A percentile compares a stretch with the other conserved stretches of the same genome.
Evolutionary conservation across 2,113 vertebrate species (phyloP).

Genomic region (Neolamprologus ventralis): DNA sequence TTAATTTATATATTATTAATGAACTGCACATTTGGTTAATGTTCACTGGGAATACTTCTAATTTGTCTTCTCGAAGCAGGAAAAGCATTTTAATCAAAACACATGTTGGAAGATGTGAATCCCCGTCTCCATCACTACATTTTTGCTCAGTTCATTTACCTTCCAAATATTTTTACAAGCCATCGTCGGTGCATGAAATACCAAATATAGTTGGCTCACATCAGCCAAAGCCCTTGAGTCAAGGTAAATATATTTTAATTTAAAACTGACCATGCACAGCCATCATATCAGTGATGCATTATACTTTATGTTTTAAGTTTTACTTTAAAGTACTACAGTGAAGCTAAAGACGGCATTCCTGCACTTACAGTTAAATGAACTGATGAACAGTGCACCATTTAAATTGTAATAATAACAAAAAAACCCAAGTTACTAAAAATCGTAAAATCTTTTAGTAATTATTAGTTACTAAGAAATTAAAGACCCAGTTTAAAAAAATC

Average conservation of each 20-base stretch:
- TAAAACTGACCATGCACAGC: background rate
- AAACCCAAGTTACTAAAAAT: background rate
- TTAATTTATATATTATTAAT: background rate
- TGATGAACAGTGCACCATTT: background rate
- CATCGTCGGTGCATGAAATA: background rate
- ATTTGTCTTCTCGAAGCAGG: background rate
- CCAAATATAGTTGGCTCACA: background rate
- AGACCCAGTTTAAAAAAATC: background rate
- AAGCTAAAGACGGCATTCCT: background rate
- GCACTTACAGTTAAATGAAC: background rate
- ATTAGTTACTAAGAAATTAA: background rate
- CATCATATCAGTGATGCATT: background rate
- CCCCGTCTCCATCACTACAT: background rate
- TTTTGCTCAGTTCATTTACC: background rate
- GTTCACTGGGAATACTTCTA: background rate
- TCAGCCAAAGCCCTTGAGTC: background rate
- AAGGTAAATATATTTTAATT: background rate
- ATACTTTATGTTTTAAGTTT: background rate
- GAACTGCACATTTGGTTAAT: background rate
- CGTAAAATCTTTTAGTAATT: background rate
- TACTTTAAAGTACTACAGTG: background rate
- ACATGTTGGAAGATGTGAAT: background rate
- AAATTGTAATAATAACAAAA: background rate
- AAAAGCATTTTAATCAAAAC: background rate
- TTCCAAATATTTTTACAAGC: background rate